These are phyloP conservation scores for Rousettus leschenaultii DNA, from an alignment of 2,113 vertebrate species.

Conservation along the genomic window DNA sequence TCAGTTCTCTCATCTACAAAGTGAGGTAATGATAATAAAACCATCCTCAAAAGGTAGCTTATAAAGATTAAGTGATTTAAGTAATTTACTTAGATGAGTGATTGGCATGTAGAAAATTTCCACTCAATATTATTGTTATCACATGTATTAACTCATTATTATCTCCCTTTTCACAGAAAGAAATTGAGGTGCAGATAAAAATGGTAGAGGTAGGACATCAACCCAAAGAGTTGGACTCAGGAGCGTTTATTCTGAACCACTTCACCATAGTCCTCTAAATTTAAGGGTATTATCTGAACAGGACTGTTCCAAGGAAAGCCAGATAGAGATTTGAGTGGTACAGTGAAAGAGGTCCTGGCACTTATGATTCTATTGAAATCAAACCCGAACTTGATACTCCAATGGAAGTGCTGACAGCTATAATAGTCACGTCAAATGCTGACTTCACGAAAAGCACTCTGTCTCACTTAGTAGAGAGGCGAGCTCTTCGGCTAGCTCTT, in stretches of 20 bases:
- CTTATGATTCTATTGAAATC: not conserved
- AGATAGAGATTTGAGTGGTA: not conserved
- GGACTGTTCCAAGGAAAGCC: not conserved
- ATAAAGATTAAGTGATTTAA: not conserved
- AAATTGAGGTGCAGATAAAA: not conserved
- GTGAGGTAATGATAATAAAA: not conserved
- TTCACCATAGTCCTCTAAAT: not conserved
- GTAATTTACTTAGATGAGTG: not conserved
- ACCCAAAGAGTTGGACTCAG: not conserved
- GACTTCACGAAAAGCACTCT: not conserved
- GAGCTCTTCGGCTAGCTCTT: not conserved
- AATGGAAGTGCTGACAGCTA: not conserved
- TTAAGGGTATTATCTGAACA: not conserved
- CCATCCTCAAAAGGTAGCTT: no score
- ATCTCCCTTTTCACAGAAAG: not conserved
- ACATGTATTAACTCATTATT: not conserved
- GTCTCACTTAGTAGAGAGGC: not conserved
- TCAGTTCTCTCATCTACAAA: not conserved
- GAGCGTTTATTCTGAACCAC: not conserved
- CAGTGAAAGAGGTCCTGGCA: no score
- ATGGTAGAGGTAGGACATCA: not conserved
- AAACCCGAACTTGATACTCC: not conserved
- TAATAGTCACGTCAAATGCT: not conserved
- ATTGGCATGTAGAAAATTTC: not conserved
- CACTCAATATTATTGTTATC: not conserved